Base-by-base conservation (phyloP, 37 sponge, comb jelly and placozoan species). In the Ianthella basta region DNA sequence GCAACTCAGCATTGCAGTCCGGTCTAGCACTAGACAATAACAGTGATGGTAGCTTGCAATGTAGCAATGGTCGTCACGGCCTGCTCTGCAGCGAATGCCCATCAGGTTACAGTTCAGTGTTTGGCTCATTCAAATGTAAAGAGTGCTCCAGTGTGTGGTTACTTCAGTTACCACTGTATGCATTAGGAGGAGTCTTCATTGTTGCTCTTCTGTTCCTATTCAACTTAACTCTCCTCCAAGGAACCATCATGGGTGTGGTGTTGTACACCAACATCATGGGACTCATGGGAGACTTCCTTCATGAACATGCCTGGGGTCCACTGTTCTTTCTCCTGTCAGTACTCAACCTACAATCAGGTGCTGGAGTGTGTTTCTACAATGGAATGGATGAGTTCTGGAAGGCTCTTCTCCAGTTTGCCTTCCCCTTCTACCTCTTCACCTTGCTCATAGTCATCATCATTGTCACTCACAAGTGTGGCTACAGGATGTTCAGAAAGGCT, bases 311-410 rank as follows among this genome's bases (percentile, higher is more conserved):
- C 12, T n/a, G 55, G 37, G 70, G 37, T 24, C 86, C 86, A 38
- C 27, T 92, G 55, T 83, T 72, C 37, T 44, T 85, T 24, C 65
- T 82, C 21, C 14, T 88, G 36, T 88, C 89, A 16, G 21, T 88
- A 0, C n/a, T 88, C 32, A 92, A 92, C 60, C 74, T 90, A 35
- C 85, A 85, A 14, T 53, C 53, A 1, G 83, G 79, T 14, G 25
- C 61, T 82, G 34, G 84, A 44, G 55, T 87, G 23, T 92, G 92
- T 32, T 92, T 92, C 63, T 92, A 56, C 56, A 83, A 92, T 78
- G 92, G 89, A 19, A 92, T 88, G 89, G 81, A 60, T 65, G 89
- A 92, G 33, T 64, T 72, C n/a, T 67, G 61, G 4, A 92, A 86
- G 54, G 70, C 55, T 21, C 81, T 73, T 13, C 80, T 92, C 23